Conservation (phyloP, 1,140 invertebrate genomes). For the Diachasma alloeum region DNA sequence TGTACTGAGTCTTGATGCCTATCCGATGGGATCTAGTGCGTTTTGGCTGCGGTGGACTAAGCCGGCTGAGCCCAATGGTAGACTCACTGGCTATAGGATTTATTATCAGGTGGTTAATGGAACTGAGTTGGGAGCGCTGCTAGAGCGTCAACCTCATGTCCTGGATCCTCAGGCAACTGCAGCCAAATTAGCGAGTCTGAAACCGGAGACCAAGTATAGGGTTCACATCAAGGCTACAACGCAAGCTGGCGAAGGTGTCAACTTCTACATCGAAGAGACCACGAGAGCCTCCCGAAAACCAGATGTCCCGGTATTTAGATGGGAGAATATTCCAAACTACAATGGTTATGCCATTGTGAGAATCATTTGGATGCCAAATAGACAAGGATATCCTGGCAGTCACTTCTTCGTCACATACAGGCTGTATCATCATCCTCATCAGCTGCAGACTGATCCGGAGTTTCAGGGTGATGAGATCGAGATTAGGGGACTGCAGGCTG, state of each 20-base stretch:
- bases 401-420: conserved; percentile 92
- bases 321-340: conserved; percentile 73
- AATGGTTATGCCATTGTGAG: conserved; percentile 79
- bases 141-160: conserved; percentile 81
- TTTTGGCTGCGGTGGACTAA: conserved; percentile 90
- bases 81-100: conserved; percentile 91
- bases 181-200: conserved; percentile 85
- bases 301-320: conserved; percentile 79
- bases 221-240: conserved; percentile 88
- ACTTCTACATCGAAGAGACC: conserved; percentile 81
- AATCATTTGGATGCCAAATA: conserved; percentile 82
- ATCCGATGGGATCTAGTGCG: conserved; percentile 87
- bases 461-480: conserved; percentile 78
- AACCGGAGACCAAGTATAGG: conserved; percentile 88
- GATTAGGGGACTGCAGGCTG: conserved; percentile 81
- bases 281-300: conserved; percentile 76
- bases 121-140: conserved; percentile 64
- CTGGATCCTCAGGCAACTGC: conserved; percentile 76
- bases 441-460: conserved; percentile 70
- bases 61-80: conserved; percentile 93
- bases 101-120: conserved; percentile 78
- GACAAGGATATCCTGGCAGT: conserved; percentile 76
- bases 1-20: conserved; percentile 83
- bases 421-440: conserved; percentile 76
- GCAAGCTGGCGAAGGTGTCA: conserved; percentile 81